Percentiles rank a stretch among this genome's conserved stretches.
phyloP scores from a whole-genome alignment of 2,888 invertebrate species.

The Ornithoptera alexandrae region DNA sequence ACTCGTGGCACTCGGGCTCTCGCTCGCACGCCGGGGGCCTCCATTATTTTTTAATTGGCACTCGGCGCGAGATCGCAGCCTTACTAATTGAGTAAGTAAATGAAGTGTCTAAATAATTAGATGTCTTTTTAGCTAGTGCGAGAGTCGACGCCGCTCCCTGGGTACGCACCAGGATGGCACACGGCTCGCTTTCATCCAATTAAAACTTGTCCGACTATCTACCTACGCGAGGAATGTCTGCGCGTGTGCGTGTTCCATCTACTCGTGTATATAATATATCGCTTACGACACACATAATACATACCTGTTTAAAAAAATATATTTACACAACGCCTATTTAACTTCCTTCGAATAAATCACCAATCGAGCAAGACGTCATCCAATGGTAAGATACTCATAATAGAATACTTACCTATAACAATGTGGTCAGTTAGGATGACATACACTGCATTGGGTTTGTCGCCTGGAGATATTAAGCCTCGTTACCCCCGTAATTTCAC shows the following conservation, averaged over 20 bases:
- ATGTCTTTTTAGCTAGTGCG: constrained; percentile 62
- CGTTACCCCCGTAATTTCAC: no score
- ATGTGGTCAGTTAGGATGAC: no score
- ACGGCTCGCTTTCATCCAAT: constrained; percentile 32
- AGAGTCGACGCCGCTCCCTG: constrained; percentile 42
- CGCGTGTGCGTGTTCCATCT: neutral
- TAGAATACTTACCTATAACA: no score
- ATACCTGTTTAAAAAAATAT: neutral
- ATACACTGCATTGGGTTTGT: no score
- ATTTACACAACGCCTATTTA: neutral
- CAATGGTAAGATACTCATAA: no score
- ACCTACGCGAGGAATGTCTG: constrained; percentile 4
- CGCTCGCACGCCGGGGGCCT: constrained; percentile 59
- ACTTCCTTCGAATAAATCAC: no score
- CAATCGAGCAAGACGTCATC: no score
- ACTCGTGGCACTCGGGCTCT: constrained; percentile 51
- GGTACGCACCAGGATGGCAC: constrained; percentile 8
- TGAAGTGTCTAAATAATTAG: constrained; percentile 76
- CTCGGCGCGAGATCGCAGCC: constrained; percentile 65
- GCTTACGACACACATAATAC: neutral
- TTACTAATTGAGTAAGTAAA: constrained; percentile 76
- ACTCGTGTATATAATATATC: constrained; percentile 8
- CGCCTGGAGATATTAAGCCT: no score
- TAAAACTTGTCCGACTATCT: constrained; percentile 27
- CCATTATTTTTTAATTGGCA: constrained; percentile 79